Conservation (phyloP, 2,113 vertebrate species). For the Cepphus grylle region DNA sequence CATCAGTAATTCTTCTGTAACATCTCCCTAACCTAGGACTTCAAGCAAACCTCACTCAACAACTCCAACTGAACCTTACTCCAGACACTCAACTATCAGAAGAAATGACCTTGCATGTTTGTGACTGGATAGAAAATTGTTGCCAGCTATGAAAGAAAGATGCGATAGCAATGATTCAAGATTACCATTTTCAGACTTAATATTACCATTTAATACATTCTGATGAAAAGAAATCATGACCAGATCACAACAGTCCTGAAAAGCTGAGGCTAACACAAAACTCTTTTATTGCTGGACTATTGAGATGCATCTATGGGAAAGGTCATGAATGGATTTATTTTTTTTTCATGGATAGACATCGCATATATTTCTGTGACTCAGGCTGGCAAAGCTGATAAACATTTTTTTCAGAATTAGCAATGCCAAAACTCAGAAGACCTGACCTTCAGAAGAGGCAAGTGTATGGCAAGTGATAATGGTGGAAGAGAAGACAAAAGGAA, state of each 20-base stretch:
- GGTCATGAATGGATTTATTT: background rate
- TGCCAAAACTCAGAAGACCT: background rate
- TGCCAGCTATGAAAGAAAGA: background rate
- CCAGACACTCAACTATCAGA: background rate
- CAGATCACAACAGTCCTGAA: background rate
- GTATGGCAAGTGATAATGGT: background rate
- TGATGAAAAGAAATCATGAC: background rate
- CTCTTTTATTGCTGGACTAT: background rate
- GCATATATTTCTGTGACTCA: background rate
- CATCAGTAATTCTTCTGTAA: background rate
- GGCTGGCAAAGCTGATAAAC: background rate
- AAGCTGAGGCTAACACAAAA: background rate
- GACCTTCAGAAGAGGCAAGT: background rate
- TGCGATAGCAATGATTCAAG: background rate
- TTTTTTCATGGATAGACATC: background rate
- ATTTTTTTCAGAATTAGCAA: background rate
- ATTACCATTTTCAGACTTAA: background rate
- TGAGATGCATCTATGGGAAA: background rate
- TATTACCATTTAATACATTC: background rate
- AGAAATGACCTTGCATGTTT: background rate
- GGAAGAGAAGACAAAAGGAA: background rate
- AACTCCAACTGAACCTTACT: background rate
- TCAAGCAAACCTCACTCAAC: background rate
- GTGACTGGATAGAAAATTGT: background rate
- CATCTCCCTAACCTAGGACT: background rate